Evolutionary conservation across 2,888 invertebrate species (phyloP), one percentile per base, ranked within the genome.

Genomic region (Limnephilus auricula): DNA sequence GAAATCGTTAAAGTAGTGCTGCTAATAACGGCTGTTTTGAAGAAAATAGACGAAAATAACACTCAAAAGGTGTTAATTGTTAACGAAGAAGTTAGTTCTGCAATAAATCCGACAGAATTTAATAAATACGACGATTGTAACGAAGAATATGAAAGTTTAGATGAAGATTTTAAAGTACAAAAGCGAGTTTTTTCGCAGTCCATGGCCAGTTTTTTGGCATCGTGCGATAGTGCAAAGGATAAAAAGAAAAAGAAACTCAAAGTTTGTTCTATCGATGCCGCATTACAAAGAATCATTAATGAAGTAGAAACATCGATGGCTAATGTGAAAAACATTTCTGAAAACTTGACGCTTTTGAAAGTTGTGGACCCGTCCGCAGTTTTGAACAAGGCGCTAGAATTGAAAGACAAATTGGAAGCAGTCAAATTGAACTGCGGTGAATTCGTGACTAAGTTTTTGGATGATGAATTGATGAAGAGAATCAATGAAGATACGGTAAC

Each of bases 351-450:
- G 18, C 5, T 13, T 40, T 65, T 86, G 6, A 31, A 25, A 30
- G 50, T 86, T 15, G 32, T 15, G 0, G 31, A 45, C 18, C 31
- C 50, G 0, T 25, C n/a, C 5, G 25, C n/a, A 13, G 86, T 45
- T 30, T 5, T 18, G 30, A 50, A 40, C 50, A 86, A 30, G 18
- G 40, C 50, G 10, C 12, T 9, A 30, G 31, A 86, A 45, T 25
- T 86, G 31, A 31, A 45, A 50, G 30, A 30, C 15, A 65, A 65
- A 31, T 86, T 86, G 86, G 45, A 45, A 18, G 30, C n/a, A 0
- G 45, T 86, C 31, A 86, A 86, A 50, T 50, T 45, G 15, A 86
- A 86, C 18, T 31, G 45, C 10, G 86, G 65, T 30, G 50, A 86
- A 18, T 86, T 50, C 18, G 50, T 86, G 15, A 50, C 50, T 15